Evolutionary conservation across 2,113 vertebrate genomes (phyloP).

Genomic region (Carassius auratus): DNA sequence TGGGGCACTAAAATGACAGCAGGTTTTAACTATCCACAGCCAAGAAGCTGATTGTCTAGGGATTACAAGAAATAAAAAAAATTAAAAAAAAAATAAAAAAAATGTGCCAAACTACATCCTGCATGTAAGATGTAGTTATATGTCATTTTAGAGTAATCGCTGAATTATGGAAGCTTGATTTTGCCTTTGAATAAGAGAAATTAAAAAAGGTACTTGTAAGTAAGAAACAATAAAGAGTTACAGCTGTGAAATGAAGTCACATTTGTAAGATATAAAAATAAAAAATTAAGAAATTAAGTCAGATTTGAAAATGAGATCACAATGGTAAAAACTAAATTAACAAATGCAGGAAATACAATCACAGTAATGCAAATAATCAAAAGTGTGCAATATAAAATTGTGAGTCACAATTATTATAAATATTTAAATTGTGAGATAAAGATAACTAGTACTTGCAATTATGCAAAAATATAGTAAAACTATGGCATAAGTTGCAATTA

Average conservation of each 20-base stretch:
- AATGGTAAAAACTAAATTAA: too few relatives aligned
- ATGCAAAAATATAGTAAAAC: background rate
- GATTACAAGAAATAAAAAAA: conserved; percentile 13
- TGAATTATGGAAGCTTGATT: background rate
- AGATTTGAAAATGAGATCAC: background rate
- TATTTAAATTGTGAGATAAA: background rate
- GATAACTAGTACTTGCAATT: background rate
- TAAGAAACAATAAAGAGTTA: background rate
- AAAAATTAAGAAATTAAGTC: background rate
- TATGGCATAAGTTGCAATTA: too few relatives aligned
- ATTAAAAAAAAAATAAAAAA: background rate
- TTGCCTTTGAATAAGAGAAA: background rate
- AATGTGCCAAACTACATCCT: background rate
- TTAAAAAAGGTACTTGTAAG: background rate
- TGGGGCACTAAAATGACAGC: conserved; percentile 27
- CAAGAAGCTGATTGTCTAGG: conserved; percentile 2
- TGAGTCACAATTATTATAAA: too few relatives aligned
- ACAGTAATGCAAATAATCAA: too few relatives aligned
- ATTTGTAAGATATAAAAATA: background rate
- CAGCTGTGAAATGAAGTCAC: background rate
- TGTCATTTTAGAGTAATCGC: conserved; percentile 10
- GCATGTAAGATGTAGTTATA: conserved; percentile 26
- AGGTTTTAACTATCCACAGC: background rate
- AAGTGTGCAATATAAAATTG: too few relatives aligned
- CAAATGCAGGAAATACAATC: too few relatives aligned